Evolutionary conservation across 2,797 vertebrate genomes (phyloP).

Genomic region (Artibeus lituratus): DNA sequence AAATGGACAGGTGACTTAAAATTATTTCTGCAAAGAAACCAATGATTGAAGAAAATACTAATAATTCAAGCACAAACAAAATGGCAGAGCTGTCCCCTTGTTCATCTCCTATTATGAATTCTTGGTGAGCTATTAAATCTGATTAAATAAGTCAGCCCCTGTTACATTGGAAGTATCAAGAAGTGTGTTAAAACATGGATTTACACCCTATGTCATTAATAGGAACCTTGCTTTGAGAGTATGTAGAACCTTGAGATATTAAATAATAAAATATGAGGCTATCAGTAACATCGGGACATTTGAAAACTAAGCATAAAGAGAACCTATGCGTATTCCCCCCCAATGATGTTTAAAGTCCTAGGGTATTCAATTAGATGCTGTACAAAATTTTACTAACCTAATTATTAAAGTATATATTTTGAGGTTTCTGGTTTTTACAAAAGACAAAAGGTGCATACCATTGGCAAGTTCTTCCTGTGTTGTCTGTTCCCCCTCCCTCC

Average conservation of each 20-base stretch:
- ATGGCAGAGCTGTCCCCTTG: not conserved
- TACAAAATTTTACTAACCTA: not conserved
- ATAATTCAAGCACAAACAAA: not conserved
- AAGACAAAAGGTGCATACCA: not conserved
- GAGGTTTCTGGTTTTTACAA: conserved; percentile 21
- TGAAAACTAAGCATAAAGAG: conserved; percentile 42
- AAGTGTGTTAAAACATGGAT: not conserved
- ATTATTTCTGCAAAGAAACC: conserved; percentile 12
- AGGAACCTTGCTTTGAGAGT: conserved; percentile 11
- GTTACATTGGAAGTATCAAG: not conserved
- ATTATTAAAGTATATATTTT: conserved; percentile 18
- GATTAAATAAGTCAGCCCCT: conserved; percentile 2
- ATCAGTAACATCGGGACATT: not conserved
- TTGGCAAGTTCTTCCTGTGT: not conserved
- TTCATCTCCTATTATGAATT: not conserved
- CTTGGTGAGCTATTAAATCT: not conserved
- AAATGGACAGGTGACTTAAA: not conserved
- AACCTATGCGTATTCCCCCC: not conserved
- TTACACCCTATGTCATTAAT: conserved; percentile 13
- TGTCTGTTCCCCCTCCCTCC: rapidly evolving
- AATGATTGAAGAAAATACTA: not conserved
- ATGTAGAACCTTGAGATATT: not conserved
- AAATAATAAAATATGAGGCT: not conserved
- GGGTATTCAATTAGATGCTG: not conserved
- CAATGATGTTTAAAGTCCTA: conserved; percentile 29